phyloP scores from a whole-genome alignment of 2,797 vertebrate species.

The Heteromormyrus szaboi region DNA sequence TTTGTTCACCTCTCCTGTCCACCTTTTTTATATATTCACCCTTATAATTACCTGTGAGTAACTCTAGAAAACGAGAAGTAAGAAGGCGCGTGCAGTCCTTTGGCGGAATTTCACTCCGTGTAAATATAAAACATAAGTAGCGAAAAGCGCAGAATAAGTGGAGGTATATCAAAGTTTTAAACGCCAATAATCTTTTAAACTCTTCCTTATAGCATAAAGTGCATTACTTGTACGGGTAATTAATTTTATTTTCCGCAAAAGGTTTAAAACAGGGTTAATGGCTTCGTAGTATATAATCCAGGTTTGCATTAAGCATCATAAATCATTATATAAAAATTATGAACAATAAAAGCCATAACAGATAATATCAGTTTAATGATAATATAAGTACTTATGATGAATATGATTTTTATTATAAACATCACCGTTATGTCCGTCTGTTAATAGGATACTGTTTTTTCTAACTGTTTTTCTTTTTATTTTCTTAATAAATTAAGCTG shows the following conservation, averaged over 20 bases:
- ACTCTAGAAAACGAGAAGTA: not conserved
- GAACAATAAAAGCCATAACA: not conserved
- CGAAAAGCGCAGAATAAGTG: not conserved
- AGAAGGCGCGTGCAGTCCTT: not conserved
- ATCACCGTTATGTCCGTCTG: not conserved
- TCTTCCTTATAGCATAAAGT: not conserved
- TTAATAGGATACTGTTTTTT: not conserved
- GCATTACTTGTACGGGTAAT: not conserved
- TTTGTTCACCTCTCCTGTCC: not conserved
- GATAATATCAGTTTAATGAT: not conserved
- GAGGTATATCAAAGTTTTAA: not conserved
- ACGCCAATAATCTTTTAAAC: not conserved
- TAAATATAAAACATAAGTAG: not conserved
- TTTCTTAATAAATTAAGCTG: not conserved
- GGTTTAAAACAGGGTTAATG: not conserved
- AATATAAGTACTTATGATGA: not conserved
- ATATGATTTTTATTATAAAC: not conserved
- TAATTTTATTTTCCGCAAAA: not conserved
- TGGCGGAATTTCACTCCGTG: not conserved
- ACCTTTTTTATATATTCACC: not conserved
- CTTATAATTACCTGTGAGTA: not conserved
- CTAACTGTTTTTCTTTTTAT: not conserved
- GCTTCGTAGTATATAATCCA: not conserved
- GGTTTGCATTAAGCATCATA: not conserved
- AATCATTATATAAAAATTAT: not conserved